Base-by-base conservation (phyloP, 2,888 invertebrate species). In the Lasioglossum morio region DNA sequence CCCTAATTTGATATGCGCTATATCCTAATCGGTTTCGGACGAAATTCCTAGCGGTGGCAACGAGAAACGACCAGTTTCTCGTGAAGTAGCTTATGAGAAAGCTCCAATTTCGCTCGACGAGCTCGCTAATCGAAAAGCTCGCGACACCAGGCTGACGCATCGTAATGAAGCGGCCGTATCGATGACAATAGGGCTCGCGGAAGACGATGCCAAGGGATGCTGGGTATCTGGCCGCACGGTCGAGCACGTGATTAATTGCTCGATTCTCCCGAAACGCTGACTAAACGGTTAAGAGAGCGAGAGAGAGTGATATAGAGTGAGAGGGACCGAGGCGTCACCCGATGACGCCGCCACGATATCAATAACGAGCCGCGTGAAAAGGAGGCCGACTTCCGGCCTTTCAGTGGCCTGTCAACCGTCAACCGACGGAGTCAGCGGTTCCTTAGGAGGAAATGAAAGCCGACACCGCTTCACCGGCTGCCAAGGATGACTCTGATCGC, bases 221-320 rank as follows among this genome's bases (percentile, higher is more conserved):
- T 37, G 23, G 77, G 82, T 88, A 88, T 90, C 88, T 72, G 77
- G 73, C 66, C 30, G 23, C 43, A 79, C 83, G 80, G 81, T 76
- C 85, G 74, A 79, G 84, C 85, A 88, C 87, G 88, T 91, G 91
- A 91, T 91, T 91, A 91, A 91, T 91, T 84, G 89, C 90, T 81
- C 88, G 90, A 87, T 87, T 88, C 82, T 30, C 76, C 77, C 79
- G 88, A 91, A 91, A 87, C 85, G 91, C 91, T 91, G 91, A 91
- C 91, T 90, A 89, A 89, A 89, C 81, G 80, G 78, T 37, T 69
- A 57, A 34, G 30, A 30, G 63, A 60, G 30, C 37, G 57, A 57
- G n/a, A 27, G n/a, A 27, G 73, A 63, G n/a, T 8, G n/a, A 57
- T 10, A n/a, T 0, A n/a, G 57, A 57, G 57, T 7, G 30, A 30